Base-by-base conservation (phyloP, 1,140 invertebrate genomes). In the Paralvinella palmiformis region DNA sequence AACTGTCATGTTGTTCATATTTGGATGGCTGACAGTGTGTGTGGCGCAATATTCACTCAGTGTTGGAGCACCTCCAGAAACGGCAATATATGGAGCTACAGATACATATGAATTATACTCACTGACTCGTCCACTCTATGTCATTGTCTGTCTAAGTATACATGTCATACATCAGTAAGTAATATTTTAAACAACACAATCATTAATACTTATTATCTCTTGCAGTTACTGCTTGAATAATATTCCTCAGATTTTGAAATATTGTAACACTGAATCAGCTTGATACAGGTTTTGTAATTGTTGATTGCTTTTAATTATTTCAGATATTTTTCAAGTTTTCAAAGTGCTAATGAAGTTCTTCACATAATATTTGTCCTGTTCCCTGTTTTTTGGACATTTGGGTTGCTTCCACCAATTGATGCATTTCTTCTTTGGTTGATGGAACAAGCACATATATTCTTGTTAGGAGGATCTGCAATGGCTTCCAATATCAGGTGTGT, bases 381-480 rank as follows among this genome's bases (percentile, higher is more conserved):
- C 48, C 78, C 81, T 24, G 36, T 83, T 5, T 64, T 82, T 5
- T 84, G 83, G 82, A 72, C 78, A 22, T 56, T 76, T 7, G 82
- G 82, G 0, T 63, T 83, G 17, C 65, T 83, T 13, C 79, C 82
- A 35, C 81, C 82, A 31, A 60, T 82, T 36, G 82, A 83, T 71
- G 74, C 79, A 5, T 72, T 81, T n/a, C 44, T 83, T 20, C 66
- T 82, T 1, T 83, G 81, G 79, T 50, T 79, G 15, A 55, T 73
- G 6, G 83, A 83, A 67, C 82, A 83, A 69, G 69, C 73, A 22
- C 77, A 77, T 60, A 74, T 82, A 10, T 70, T 75, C 60, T 63
- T 77, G 41, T 72, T 80, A 53, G 83, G 82, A 50, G 80, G 81
- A 52, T 79, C 81, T 5, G 70, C 75, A 15, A 75, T 74, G 65